Evolutionary conservation across 2,113 vertebrate species (phyloP).

Genomic region (Sebastes fasciatus): DNA sequence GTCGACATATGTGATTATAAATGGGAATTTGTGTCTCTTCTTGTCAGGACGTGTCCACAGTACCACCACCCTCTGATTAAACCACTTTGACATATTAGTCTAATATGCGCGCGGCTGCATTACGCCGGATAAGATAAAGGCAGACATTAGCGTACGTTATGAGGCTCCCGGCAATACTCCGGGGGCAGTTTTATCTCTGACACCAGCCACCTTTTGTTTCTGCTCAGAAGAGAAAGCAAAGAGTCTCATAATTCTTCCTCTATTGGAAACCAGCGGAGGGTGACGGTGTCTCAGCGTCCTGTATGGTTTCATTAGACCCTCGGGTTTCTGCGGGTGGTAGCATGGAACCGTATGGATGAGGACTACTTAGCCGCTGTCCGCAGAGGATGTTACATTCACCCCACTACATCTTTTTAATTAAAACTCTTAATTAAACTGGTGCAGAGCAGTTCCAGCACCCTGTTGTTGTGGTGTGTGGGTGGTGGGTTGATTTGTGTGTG

Average conservation of each 20-base stretch:
- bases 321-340: constrained; percentile 21
- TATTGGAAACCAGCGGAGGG: constrained; percentile 57
- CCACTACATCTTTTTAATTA: constrained; percentile 65
- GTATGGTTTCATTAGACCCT: constrained; percentile 64
- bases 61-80: constrained; percentile 7
- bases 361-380: constrained; percentile 47
- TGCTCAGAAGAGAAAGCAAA: constrained; percentile 39
- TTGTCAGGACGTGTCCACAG: neutral
- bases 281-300: constrained; percentile 59
- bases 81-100: constrained; percentile 29
- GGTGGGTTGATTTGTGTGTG: constrained; percentile 3
- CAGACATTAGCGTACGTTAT: constrained; percentile 37
- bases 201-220: constrained; percentile 69
- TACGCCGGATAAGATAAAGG: constrained; percentile 39
- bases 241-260: constrained; percentile 59
- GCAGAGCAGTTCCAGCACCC: constrained; percentile 14
- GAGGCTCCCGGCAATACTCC: constrained; percentile 30
- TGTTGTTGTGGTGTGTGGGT: constrained; percentile 10
- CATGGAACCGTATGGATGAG: constrained; percentile 43
- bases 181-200: constrained; percentile 64
- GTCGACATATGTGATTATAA: neutral
- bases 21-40: neutral
- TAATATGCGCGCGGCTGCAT: constrained; percentile 21
- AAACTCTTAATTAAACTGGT: constrained; percentile 62
- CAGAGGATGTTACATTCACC: constrained; percentile 58